Evolutionary conservation across 2,797 vertebrate genomes (phyloP), one percentile per base, ranked within the genome.

Genomic region (Lacerta bilineata): DNA sequence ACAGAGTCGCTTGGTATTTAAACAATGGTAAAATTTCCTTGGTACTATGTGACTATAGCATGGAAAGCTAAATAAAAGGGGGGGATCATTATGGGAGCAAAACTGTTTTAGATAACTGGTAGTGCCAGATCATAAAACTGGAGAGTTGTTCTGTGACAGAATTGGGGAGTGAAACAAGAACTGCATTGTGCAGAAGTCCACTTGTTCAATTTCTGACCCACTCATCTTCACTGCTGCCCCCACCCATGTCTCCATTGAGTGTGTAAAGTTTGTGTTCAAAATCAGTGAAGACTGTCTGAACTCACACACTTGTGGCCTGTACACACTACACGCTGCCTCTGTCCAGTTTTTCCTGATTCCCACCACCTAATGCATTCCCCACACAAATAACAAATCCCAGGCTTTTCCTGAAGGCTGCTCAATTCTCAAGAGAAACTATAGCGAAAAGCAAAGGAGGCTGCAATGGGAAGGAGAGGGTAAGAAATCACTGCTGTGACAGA

Each of bases 1-100:
- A 89, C 91, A 86, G 74, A 46, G 0, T 20, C 5, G 50, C 41
- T 55, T 87, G 80, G 68, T 43, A 89, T 20, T 85, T 87, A 2
- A 5, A 29, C 39, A 88, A 55, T 8, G 8, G 50, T 72, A 64
- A 74, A 50, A 43, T 25, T 8, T 81, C 39, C 8, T 33, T 25
- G 10, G 8, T 33, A 84, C 41, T 23, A 33, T 64, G 6, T 43
- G 39, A 82, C 8, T 17, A 36, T 84, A 79, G 69, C 41, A 43
- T 1, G 71, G 3, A 36, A 11, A 50, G 76, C 9, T 76, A 86
- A 33, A 50, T 68, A 33, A 15, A 85, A 20, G 83, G 17, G 61
- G 25, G 4, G 33, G 33, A 86, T 50, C 33, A 36, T 25, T 83
- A 0, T 4, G 6, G 7, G 1, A 17, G 66, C 39, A n/a, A 77